A percentile compares a stretch with the other conserved stretches of the same genome.
Conservation (phyloP, 2,888 invertebrate genomes). For the Oxyscelio sp. region DNA sequence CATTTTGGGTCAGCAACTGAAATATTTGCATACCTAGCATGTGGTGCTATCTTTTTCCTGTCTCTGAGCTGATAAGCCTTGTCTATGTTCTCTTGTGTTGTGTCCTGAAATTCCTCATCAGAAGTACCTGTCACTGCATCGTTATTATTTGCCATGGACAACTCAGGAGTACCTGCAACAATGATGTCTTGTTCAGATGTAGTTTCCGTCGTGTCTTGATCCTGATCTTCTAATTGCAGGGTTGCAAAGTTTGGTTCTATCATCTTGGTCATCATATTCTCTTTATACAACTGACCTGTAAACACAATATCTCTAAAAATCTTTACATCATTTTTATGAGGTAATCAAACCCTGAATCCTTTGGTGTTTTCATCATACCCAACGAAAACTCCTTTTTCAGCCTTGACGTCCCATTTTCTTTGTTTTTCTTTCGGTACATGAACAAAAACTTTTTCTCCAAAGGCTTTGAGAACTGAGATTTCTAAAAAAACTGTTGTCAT, state of each 20-base stretch:
- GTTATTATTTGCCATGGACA: background rate
- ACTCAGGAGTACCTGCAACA: background rate
- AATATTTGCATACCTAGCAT: background rate
- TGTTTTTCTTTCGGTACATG: too few relatives aligned
- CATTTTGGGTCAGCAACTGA: too few relatives aligned
- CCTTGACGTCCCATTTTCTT: background rate
- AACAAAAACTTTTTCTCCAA: too few relatives aligned
- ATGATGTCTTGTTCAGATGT: background rate
- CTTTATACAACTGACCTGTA: background rate
- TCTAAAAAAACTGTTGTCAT: too few relatives aligned
- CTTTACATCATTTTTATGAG: background rate
- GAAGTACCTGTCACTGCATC: background rate
- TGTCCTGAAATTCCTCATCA: background rate
- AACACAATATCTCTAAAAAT: background rate
- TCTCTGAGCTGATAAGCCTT: background rate
- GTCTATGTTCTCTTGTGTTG: background rate
- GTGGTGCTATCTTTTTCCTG: background rate
- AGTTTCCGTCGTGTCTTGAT: background rate
- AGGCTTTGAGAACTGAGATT: too few relatives aligned
- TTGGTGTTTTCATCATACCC: slow-evolving; percentile 3
- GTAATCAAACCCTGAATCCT: background rate
- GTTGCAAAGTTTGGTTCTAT: background rate
- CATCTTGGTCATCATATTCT: background rate
- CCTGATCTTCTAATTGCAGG: background rate
- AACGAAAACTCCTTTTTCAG: background rate